Evolutionary conservation across 2,797 vertebrate species (phyloP).

Genomic region (Dallia pectoralis): DNA sequence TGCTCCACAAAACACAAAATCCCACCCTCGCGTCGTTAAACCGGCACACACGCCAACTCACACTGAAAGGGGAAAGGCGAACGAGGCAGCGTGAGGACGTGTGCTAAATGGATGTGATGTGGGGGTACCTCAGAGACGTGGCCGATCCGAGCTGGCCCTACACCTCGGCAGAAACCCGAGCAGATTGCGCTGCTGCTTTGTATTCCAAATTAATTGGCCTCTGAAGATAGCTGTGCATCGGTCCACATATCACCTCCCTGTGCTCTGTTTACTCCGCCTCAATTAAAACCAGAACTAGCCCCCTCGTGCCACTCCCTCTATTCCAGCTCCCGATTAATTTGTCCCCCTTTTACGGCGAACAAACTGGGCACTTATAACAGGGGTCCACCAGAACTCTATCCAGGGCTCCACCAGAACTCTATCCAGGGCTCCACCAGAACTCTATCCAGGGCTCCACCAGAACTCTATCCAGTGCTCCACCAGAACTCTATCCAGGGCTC

Average conservation of each 20-base stretch:
- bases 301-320: constrained; percentile 38
- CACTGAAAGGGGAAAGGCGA: background rate
- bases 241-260: constrained; percentile 67
- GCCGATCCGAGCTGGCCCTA: constrained; percentile 52
- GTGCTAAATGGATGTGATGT: constrained; percentile 71
- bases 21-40: background rate
- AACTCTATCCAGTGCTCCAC: constrained; percentile 11
- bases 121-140: constrained; percentile 57
- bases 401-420: constrained; percentile 10
- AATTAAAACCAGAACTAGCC: constrained; percentile 63
- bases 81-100: constrained; percentile 7
- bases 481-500: no score
- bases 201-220: constrained; percentile 82
- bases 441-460: constrained; percentile 10
- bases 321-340: constrained; percentile 41
- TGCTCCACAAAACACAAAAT: background rate
- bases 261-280: constrained; percentile 61
- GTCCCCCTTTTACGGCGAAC: constrained; percentile 56
- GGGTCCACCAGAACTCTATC: constrained; percentile 27
- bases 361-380: constrained; percentile 51
- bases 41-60: background rate
- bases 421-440: constrained; percentile 8
- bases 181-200: constrained; percentile 76
- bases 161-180: constrained; percentile 65
- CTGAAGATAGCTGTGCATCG: constrained; percentile 68